Conservation (phyloP, 2,113 vertebrate genomes). For the Globicephala melas region DNA sequence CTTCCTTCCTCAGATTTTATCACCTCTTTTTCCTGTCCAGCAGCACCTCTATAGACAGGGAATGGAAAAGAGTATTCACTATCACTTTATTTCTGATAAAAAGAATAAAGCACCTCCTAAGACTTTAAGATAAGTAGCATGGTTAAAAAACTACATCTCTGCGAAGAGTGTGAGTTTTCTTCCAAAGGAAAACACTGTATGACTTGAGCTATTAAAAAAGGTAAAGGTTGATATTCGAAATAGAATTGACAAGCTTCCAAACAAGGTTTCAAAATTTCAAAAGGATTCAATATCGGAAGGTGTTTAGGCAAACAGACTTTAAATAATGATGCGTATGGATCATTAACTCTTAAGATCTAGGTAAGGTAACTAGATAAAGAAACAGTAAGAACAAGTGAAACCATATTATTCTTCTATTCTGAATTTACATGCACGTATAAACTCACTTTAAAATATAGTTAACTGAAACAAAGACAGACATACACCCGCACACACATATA, state of each 20-base stretch:
- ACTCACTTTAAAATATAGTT: neutral
- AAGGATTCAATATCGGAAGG: neutral
- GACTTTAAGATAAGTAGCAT: neutral
- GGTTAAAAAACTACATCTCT: neutral
- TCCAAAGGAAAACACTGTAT: neutral
- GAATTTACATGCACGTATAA: neutral
- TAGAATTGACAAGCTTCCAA: neutral
- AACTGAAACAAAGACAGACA: neutral
- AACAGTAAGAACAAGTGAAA: neutral
- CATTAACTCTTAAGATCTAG: conserved; percentile 1
- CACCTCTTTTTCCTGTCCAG: neutral
- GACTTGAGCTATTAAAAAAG: neutral
- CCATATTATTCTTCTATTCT: neutral
- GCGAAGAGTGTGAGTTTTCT: neutral
- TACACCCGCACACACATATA: neutral
- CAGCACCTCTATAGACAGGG: neutral
- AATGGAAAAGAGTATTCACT: neutral
- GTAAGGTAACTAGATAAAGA: neutral
- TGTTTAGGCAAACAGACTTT: neutral
- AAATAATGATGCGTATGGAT: neutral
- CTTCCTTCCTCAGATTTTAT: neutral
- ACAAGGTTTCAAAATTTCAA: neutral
- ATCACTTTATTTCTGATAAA: neutral
- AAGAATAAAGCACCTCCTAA: neutral
- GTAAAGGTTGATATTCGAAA: conserved; percentile 25